Base-by-base conservation (phyloP, 2,888 invertebrate genomes). In the Pseudococcus jackbeardsleyi region DNA sequence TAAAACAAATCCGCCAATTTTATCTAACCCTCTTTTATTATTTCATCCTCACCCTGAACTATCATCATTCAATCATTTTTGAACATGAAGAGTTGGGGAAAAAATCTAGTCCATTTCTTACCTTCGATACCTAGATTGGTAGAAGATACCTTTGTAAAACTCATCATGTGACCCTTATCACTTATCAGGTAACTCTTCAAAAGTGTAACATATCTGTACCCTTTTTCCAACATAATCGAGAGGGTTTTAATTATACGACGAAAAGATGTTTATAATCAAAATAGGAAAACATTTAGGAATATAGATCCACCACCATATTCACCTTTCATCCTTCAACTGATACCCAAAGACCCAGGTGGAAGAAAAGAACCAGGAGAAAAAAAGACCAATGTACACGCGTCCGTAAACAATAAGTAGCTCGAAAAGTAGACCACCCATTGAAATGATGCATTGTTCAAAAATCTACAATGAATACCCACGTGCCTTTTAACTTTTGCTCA, bases 341-440 rank as follows among this genome's bases (percentile, higher is more conserved):
- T 33, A 72, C 72, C 72, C 72, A 33, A 33, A 33, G 72, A 39
- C 17, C 72, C 72, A 72, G 72, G 72, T 72, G 72, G 33, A 72
- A 72, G 72, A 72, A 72, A 22, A 19, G 2, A 11, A 33, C 26
- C 26, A 33, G 26, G 26, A 8, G 26, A 68, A 68, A 68, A 68
- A 26, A 26, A 72, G 17, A 33, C 33, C 72, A 11, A 26, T 33
- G 72, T 72, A 72, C 72, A 72, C 72, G 72, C 72, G 72, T 72
- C 72, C 39, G 72, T 72, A 72, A 72, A 72, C 72, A 72, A 72
- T 72, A 72, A 64, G 72, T 72, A 72, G 72, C 33, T 72, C 33
- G 72, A 72, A 72, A 72, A 72, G 72, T 72, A 33, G 72, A 72
- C 72, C 72, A 72, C 72, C 72, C 72, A 72, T 72, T 72, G 72